A percentile compares a stretch with the other conserved stretches of the same genome.
phyloP scores from a whole-genome alignment of 2,888 invertebrate species.

The Bellardia bayeri region DNA sequence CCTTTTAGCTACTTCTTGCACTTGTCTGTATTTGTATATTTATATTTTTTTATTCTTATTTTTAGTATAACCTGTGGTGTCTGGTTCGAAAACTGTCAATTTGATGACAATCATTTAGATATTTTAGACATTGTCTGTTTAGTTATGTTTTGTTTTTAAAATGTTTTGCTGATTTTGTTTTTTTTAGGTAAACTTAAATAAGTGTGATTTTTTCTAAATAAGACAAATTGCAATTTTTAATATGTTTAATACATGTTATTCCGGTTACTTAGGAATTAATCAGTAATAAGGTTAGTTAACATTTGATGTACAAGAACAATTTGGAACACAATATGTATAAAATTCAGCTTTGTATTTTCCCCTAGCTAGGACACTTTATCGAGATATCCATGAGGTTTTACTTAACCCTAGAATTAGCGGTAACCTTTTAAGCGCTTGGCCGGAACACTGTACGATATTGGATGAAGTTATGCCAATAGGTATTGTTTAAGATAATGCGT shows the following conservation, averaged over 20 bases:
- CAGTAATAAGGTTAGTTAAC: too few relatives aligned
- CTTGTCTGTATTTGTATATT: neutral
- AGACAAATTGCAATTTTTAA: conserved; percentile 1
- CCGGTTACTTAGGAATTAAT: neutral
- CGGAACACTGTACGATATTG: too few relatives aligned
- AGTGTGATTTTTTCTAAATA: conserved; percentile 16
- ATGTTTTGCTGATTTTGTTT: neutral
- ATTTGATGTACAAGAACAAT: too few relatives aligned
- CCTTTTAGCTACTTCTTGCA: neutral
- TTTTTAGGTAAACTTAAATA: neutral
- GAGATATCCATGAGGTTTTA: too few relatives aligned
- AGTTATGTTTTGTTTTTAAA: neutral
- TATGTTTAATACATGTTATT: neutral
- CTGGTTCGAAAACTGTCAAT: conserved; percentile 49
- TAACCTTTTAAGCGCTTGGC: too few relatives aligned
- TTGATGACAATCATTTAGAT: conserved; percentile 60
- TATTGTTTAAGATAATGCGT: too few relatives aligned
- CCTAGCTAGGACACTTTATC: too few relatives aligned
- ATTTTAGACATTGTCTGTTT: conserved; percentile 44
- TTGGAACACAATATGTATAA: too few relatives aligned
- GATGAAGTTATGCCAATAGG: too few relatives aligned
- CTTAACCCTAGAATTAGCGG: too few relatives aligned
- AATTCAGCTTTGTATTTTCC: too few relatives aligned
- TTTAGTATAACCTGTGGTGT: conserved; percentile 31
- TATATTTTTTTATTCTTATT: neutral